phyloP scores from a whole-genome alignment of 2,113 vertebrate species.

The Phocoena phocoena region DNA sequence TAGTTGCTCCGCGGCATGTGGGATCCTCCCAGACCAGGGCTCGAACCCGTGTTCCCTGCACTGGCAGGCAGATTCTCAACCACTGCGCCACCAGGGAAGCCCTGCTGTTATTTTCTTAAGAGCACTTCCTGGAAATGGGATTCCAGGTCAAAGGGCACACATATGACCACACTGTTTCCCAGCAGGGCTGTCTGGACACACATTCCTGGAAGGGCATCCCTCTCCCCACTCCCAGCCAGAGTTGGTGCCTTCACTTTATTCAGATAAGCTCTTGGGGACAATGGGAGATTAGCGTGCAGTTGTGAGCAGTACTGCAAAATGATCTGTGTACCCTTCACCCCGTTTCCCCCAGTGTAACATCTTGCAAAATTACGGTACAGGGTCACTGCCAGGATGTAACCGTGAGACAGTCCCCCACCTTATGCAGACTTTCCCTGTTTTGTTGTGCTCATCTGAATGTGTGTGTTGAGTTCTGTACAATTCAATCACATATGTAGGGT shows the following conservation, averaged over 20 bases:
- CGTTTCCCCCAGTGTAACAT: rapidly evolving
- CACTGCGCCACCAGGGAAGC: too few relatives aligned
- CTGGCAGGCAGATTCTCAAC: too few relatives aligned
- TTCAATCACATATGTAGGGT: rapidly evolving
- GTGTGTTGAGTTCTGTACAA: rapidly evolving
- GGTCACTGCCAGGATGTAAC: rapidly evolving
- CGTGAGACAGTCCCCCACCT: rapidly evolving
- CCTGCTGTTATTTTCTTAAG: too few relatives aligned
- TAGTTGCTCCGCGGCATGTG: too few relatives aligned
- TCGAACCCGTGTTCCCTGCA: too few relatives aligned
- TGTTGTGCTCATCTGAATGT: rapidly evolving
- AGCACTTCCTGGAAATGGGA: not conserved
- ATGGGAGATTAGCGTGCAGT: rapidly evolving
- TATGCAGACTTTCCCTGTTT: rapidly evolving
- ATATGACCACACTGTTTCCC: rapidly evolving
- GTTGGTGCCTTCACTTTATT: rapidly evolving
- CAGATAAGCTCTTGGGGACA: not conserved
- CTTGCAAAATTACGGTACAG: rapidly evolving
- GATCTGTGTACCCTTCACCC: rapidly evolving
- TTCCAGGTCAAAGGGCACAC: rapidly evolving
- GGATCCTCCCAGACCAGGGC: too few relatives aligned
- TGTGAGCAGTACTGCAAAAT: rapidly evolving
- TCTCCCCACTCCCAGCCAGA: not conserved
- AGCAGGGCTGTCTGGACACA: rapidly evolving
- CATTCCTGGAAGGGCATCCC: rapidly evolving